These are phyloP conservation scores for Merodon equestris DNA, from an alignment of 2,888 invertebrate species.

Conservation along the genomic window DNA sequence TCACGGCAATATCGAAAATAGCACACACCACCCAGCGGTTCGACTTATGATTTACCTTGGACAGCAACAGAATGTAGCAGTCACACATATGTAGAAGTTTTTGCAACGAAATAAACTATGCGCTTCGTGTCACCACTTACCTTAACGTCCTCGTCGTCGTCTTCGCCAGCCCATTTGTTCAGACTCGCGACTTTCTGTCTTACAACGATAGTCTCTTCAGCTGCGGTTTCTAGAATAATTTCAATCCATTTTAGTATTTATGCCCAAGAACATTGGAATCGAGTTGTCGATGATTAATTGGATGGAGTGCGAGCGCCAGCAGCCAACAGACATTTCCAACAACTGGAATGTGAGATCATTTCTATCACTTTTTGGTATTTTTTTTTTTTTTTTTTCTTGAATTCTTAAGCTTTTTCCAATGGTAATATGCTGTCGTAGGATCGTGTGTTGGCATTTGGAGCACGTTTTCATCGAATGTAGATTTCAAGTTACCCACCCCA, in stretches of 20 bases:
- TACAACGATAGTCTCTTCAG: slow-evolving; percentile 83
- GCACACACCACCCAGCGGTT: too few relatives aligned
- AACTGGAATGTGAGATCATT: slow-evolving; percentile 63
- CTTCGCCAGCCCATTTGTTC: slow-evolving; percentile 93
- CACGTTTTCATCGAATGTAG: slow-evolving; percentile 33
- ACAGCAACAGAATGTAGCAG: too few relatives aligned
- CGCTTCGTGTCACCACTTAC: too few relatives aligned
- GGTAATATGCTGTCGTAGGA: slow-evolving; percentile 2
- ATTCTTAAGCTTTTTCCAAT: too few relatives aligned
- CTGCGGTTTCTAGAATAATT: slow-evolving; percentile 75
- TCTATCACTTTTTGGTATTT: slow-evolving; percentile 17
- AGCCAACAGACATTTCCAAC: neutral
- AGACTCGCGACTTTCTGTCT: slow-evolving; percentile 83
- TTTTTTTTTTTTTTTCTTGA: too few relatives aligned
- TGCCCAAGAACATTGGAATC: neutral
- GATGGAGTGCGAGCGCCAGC: slow-evolving; percentile 3
- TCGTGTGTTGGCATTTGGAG: slow-evolving; percentile 36
- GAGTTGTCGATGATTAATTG: slow-evolving; percentile 38
- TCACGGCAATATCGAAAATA: neutral
- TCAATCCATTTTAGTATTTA: neutral
- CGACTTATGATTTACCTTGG: neutral
- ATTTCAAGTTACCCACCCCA: slow-evolving; percentile 81
- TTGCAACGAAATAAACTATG: too few relatives aligned
- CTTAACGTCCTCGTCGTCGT: slow-evolving; percentile 92
- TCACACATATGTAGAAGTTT: too few relatives aligned